Evolutionary conservation across 1,140 invertebrate genomes (phyloP).

Genomic region (Drosophila tsacasi): DNA sequence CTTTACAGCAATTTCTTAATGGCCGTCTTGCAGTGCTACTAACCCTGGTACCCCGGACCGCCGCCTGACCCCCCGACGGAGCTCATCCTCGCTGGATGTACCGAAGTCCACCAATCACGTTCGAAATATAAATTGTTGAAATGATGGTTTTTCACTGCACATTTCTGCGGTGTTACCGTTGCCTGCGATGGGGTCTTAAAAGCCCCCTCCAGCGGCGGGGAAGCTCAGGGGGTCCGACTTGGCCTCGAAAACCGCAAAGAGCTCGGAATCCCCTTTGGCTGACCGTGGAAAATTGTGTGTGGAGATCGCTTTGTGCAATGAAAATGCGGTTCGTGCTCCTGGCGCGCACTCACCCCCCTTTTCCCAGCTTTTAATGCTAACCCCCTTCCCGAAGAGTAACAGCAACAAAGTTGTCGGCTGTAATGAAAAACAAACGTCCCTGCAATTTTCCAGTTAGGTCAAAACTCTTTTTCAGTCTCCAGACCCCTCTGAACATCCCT

Average conservation of each 20-base stretch:
- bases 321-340: slow-evolving; percentile 78
- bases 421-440: slow-evolving; percentile 82
- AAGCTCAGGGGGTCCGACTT: not conserved
- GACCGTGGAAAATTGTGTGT: slow-evolving; percentile 75
- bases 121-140: slow-evolving; percentile 85
- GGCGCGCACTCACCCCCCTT: slow-evolving; percentile 29
- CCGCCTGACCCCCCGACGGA: not conserved
- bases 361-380: not conserved
- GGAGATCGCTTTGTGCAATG: slow-evolving; percentile 77
- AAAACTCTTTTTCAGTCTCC: slow-evolving; percentile 33
- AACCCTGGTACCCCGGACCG: not conserved
- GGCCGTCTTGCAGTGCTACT: slow-evolving; percentile 65
- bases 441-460: slow-evolving; percentile 81
- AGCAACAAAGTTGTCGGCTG: slow-evolving; percentile 39
- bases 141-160: slow-evolving; percentile 82
- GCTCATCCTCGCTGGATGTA: slow-evolving; percentile 6
- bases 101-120: slow-evolving; percentile 75
- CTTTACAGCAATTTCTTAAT: slow-evolving; percentile 82
- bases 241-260: slow-evolving; percentile 73
- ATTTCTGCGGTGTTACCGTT: slow-evolving; percentile 48
- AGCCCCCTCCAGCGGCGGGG: not conserved
- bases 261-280: slow-evolving; percentile 27
- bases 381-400: not conserved
- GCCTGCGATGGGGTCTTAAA: slow-evolving; percentile 26
- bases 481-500: slow-evolving; percentile 10